A percentile compares a stretch with the other conserved stretches of the same genome.
phyloP scores from a whole-genome alignment of 2,113 vertebrate species.

The Ceyx melanurus region DNA sequence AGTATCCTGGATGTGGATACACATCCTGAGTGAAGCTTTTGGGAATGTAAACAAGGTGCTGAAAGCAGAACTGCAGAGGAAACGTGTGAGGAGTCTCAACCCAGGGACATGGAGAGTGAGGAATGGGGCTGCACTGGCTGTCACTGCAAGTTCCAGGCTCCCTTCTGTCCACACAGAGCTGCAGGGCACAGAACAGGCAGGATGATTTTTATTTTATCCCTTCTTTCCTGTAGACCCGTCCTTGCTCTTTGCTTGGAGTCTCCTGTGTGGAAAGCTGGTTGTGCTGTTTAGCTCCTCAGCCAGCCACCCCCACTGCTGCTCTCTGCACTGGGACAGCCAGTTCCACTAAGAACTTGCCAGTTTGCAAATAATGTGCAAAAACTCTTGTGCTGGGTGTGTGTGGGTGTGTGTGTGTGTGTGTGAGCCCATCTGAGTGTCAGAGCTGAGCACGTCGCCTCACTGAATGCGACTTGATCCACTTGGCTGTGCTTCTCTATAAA shows the following conservation, averaged over 20 bases:
- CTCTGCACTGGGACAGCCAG: neutral
- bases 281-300: neutral
- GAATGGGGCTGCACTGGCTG: neutral
- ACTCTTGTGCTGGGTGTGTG: neutral
- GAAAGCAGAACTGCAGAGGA: neutral
- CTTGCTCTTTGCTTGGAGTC: neutral
- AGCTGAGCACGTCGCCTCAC: neutral
- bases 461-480: neutral
- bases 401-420: no score
- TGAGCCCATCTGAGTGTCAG: neutral
- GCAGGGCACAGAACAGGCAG: neutral
- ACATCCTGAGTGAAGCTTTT: neutral
- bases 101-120: neutral
- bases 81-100: neutral
- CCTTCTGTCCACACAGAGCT: accelerated
- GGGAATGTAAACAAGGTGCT: neutral
- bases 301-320: accelerated
- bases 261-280: neutral
- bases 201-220: neutral
- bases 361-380: neutral
- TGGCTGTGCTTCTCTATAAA: neutral
- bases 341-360: neutral
- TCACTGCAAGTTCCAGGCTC: neutral
- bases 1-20: neutral
- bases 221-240: neutral